Conservation (phyloP, 1,140 invertebrate species). For the Capitella teleta region DNA sequence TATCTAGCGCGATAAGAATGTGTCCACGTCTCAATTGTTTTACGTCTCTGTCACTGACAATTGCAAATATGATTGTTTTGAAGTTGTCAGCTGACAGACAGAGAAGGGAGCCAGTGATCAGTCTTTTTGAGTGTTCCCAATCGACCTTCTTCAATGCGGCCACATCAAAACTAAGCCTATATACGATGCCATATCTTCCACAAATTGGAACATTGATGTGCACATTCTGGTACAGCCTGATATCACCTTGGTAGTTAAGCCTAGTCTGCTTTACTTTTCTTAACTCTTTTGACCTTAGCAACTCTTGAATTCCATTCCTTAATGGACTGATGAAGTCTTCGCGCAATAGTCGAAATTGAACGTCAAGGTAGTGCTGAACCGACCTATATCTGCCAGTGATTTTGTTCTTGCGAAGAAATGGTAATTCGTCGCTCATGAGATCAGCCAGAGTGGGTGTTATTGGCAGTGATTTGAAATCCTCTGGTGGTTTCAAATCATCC, state of each 20-base stretch:
- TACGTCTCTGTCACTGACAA: conserved; percentile 39
- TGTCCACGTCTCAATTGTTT: background rate
- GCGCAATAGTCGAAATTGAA: conserved; percentile 58
- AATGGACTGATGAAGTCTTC: conserved; percentile 49
- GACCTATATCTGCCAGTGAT: conserved; percentile 48
- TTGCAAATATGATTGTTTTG: conserved; percentile 53
- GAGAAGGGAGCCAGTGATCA: conserved; percentile 60
- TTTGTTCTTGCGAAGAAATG: conserved; percentile 49
- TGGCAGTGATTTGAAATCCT: conserved; percentile 19
- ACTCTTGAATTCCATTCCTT: conserved; percentile 22
- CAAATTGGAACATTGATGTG: conserved; percentile 2
- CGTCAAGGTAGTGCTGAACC: conserved; percentile 58
- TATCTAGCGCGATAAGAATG: background rate
- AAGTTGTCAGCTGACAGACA: conserved; percentile 59
- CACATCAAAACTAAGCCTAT: conserved; percentile 26
- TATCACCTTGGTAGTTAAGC: conserved; percentile 4
- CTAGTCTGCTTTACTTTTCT: too few relatives aligned
- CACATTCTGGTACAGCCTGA: conserved; percentile 14
- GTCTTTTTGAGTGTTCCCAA: conserved; percentile 43
- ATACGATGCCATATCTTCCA: conserved; percentile 3
- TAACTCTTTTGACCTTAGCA: conserved; percentile 14
- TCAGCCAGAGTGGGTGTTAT: conserved; percentile 12
- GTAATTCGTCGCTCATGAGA: background rate
- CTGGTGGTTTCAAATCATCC: conserved; percentile 14
- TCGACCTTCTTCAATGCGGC: conserved; percentile 18